Base-by-base conservation (phyloP, 2,888 invertebrate genomes). In the Chesias legatella region DNA sequence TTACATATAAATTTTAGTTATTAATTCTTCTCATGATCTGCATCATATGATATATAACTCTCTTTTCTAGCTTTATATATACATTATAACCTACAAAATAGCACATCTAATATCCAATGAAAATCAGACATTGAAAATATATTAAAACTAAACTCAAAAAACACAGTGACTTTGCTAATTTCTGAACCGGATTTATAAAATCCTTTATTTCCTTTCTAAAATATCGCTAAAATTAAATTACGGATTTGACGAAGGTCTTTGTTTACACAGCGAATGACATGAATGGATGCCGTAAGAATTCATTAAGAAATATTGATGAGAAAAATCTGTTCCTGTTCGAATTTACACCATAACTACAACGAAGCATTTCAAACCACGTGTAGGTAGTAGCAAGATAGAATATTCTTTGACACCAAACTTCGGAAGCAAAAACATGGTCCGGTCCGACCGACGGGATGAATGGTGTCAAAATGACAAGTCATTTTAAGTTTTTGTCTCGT, bases 401-500 rank as follows among this genome's bases (percentile, higher is more conserved):
- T 41, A 41, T 41, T 35, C 24, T 3, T 7, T 27, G 13, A 30
- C 34, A 43, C 35, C 49, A 21, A 8, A 32, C 2, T 7, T 34
- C 28, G 43, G 22, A 28, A 22, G 31, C 67, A 68, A 69, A 63
- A 68, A 64, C 42, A 45, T 53, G 63, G 70, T 68, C 75, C 76
- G 73, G 73, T 69, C 76, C 73, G 72, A 63, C 76, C 73, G 72
- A 63, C 72, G 70, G 79, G 60, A 79, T 83, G 84, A 83, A 84
- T 85, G 83, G 80, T 84, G 84, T 84, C 85, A 85, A 80, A 78
- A 78, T 83, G 84, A 84, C 83, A 77, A 75, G 81, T 69, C 73
- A 76, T 68, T 76, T 78, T 51, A 51, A 63, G 75, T 83, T 82
- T 84, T 82, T 78, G 79, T 75, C 59, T 58, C 53, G 65, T 70